These are phyloP conservation scores for Atlantisia rogersi DNA, from an alignment of 2,113 vertebrate species.

Conservation along the genomic window DNA sequence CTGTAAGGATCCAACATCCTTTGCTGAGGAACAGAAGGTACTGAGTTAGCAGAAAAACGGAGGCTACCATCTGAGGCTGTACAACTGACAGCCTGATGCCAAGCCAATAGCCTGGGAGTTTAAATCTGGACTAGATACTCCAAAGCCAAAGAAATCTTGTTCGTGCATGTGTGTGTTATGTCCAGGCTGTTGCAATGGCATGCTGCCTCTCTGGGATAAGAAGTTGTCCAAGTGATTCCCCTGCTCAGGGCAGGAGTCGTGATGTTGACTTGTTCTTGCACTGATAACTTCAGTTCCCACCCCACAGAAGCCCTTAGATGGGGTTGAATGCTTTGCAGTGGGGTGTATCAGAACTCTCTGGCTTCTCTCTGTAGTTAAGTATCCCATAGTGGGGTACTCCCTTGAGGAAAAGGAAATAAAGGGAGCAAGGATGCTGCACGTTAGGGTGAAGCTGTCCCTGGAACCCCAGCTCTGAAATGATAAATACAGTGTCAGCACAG, in stretches of 20 bases:
- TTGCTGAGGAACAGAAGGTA: not conserved
- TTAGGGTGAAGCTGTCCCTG: not conserved
- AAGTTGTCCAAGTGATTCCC: not conserved
- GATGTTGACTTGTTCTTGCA: not conserved
- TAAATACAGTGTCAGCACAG: not conserved
- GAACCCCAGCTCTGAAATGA: not conserved
- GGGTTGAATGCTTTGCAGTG: not conserved
- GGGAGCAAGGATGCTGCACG: not conserved
- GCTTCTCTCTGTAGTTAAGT: not conserved
- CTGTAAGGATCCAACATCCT: rapidly evolving
- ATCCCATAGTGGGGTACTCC: not conserved
- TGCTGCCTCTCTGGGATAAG: not conserved
- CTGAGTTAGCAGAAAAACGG: not conserved
- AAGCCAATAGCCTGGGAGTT: slow-evolving; percentile 22
- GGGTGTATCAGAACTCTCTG: not conserved
- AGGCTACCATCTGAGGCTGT: not conserved
- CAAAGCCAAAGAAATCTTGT: not conserved
- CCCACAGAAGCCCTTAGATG: not conserved
- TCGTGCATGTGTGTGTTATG: not conserved
- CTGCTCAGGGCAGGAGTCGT: not conserved
- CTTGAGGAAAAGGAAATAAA: not conserved
- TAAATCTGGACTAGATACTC: slow-evolving; percentile 5
- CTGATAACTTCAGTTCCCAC: not conserved
- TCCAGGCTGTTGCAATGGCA: not conserved
- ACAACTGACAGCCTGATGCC: not conserved